Evolutionary conservation across 37 sponge, comb jelly and placozoan genomes (phyloP).

Genomic region (Diacarnus erythraeanus): DNA sequence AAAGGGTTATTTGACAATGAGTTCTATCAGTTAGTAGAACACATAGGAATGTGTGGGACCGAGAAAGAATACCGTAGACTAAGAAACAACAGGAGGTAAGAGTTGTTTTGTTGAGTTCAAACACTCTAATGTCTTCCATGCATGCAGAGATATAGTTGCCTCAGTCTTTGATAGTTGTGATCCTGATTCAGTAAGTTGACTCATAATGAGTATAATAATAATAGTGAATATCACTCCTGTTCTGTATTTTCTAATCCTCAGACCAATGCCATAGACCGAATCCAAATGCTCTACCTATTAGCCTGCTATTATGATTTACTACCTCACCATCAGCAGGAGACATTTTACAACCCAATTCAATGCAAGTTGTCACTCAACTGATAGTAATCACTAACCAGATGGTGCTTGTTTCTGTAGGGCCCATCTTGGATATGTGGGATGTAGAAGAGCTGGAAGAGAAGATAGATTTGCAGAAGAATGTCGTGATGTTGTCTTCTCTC

Average conservation of each 20-base stretch:
- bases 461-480: conserved; percentile 4
- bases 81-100: conserved; percentile 23
- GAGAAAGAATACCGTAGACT: neutral
- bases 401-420: conserved; percentile 32
- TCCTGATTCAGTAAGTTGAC: neutral
- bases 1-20: conserved; percentile 14
- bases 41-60: conserved; percentile 28
- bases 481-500: conserved; percentile 1
- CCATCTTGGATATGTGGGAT: conserved; percentile 53
- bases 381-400: neutral
- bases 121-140: neutral
- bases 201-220: neutral
- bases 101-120: neutral
- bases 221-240: neutral
- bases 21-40: conserved; percentile 19
- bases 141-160: conserved; percentile 25
- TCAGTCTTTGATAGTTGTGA: conserved; percentile 56
- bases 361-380: conserved; percentile 36
- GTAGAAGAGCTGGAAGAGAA: conserved; percentile 49
- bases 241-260: conserved; percentile 2
- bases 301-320: conserved; percentile 36
- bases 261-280: conserved; percentile 47
- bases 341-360: conserved; percentile 41
- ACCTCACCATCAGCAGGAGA: neutral
- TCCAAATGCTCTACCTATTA: conserved; percentile 52